These are phyloP conservation scores for Leuciscus waleckii DNA, from an alignment of 2,797 vertebrate genomes.

Conservation along the genomic window DNA sequence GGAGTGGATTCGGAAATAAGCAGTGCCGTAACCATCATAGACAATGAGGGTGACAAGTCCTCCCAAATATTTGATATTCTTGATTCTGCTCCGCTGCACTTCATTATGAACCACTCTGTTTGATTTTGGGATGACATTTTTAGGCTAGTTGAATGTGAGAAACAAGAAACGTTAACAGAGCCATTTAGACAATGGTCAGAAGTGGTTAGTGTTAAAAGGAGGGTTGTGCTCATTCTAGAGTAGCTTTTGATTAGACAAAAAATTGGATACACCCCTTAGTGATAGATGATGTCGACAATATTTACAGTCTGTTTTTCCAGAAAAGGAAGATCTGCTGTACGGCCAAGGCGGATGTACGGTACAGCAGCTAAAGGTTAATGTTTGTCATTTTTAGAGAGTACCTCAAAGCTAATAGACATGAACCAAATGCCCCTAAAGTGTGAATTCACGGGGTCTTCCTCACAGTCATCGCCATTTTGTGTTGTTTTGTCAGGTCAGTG, in stretches of 20 bases:
- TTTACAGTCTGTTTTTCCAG: not conserved
- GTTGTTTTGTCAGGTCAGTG: conserved; percentile 14
- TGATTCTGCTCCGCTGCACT: not conserved
- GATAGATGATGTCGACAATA: not conserved
- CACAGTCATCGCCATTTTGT: not conserved
- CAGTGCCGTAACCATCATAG: not conserved
- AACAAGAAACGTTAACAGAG: not conserved
- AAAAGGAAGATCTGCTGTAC: no score
- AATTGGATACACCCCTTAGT: not conserved
- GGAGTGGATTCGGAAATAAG: not conserved
- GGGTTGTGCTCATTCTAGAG: not conserved
- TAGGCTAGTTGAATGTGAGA: not conserved
- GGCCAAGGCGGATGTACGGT: no score
- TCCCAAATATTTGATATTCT: not conserved
- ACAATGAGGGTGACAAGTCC: not conserved
- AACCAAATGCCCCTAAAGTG: not conserved
- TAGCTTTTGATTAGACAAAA: not conserved
- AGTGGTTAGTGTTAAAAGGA: not conserved
- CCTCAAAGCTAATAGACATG: not conserved
- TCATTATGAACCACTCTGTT: not conserved
- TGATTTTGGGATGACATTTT: not conserved
- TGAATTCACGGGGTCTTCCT: not conserved
- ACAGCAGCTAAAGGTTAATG: not conserved
- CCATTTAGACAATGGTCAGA: not conserved
- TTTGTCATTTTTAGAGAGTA: not conserved